Conservation (phyloP, 2,113 vertebrate genomes). For the Gallinago undulata region DNA sequence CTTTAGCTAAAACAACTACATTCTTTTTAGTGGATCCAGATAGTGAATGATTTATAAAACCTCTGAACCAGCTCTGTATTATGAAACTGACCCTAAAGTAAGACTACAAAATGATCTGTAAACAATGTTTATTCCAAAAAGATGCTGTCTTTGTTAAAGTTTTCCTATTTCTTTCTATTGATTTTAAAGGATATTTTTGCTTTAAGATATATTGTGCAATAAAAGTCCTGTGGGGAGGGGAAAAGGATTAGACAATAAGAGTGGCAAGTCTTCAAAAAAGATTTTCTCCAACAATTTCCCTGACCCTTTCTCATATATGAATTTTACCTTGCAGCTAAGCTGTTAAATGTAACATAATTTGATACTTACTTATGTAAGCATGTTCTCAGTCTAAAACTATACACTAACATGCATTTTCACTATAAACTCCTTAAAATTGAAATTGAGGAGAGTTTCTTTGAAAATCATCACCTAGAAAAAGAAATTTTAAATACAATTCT, state of each 20-base stretch:
- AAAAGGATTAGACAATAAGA: neutral
- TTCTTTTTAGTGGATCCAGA: conserved; percentile 62
- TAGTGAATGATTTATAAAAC: conserved; percentile 65
- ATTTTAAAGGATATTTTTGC: conserved; percentile 4
- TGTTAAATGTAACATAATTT: neutral
- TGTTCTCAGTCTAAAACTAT: neutral
- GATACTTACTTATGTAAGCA: neutral
- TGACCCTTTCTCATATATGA: neutral
- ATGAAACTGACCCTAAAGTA: conserved; percentile 63
- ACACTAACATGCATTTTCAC: neutral
- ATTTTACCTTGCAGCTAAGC: neutral
- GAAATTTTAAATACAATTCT: neutral
- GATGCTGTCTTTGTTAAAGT: neutral
- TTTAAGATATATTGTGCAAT: conserved; percentile 2
- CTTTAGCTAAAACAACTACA: conserved; percentile 29
- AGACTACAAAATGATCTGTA: neutral
- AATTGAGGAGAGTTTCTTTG: neutral
- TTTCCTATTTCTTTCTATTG: neutral
- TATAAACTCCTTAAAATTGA: neutral
- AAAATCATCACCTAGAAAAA: neutral
- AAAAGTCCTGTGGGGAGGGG: neutral
- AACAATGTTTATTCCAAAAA: neutral
- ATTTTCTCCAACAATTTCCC: neutral
- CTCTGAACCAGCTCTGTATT: conserved; percentile 49
- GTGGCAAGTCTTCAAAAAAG: neutral